phyloP scores from a whole-genome alignment of 2,113 vertebrate species.

The Marmota flaviventris region DNA sequence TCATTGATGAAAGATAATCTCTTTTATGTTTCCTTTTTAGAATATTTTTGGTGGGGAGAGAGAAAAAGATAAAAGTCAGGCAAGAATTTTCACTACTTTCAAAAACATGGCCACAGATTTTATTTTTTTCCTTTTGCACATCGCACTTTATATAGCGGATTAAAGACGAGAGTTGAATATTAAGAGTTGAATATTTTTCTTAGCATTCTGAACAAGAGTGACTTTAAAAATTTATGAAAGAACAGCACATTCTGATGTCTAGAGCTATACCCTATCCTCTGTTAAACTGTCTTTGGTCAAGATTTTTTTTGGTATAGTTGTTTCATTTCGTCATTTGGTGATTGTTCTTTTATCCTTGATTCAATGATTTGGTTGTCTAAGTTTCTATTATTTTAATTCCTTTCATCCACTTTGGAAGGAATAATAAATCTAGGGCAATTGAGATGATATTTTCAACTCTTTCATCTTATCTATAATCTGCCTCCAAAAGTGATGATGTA shows the following conservation, averaged over 20 bases:
- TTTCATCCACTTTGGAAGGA: conserved; percentile 10
- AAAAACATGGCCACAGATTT: background rate
- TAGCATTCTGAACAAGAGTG: background rate
- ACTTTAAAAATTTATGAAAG: background rate
- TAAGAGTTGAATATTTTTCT: background rate
- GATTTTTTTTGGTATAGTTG: background rate
- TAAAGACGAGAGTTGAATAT: background rate
- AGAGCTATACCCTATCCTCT: background rate
- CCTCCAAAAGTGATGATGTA: background rate
- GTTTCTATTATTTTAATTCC: conserved; percentile 63
- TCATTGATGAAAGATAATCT: background rate
- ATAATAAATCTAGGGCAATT: conserved; percentile 40
- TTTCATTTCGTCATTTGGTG: background rate
- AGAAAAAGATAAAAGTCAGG: background rate
- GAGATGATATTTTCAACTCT: conserved; percentile 16
- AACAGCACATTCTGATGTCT: background rate
- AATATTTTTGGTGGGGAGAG: background rate
- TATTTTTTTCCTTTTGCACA: background rate
- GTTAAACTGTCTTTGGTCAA: background rate
- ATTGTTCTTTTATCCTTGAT: conserved; percentile 44
- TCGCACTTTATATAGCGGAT: conserved; percentile 19
- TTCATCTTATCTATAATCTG: conserved; percentile 1
- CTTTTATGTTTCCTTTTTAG: background rate
- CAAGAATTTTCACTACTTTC: background rate
- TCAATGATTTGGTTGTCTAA: conserved; percentile 35